phyloP scores from a whole-genome alignment of 2,797 vertebrate genomes.

The Tapera naevia region DNA sequence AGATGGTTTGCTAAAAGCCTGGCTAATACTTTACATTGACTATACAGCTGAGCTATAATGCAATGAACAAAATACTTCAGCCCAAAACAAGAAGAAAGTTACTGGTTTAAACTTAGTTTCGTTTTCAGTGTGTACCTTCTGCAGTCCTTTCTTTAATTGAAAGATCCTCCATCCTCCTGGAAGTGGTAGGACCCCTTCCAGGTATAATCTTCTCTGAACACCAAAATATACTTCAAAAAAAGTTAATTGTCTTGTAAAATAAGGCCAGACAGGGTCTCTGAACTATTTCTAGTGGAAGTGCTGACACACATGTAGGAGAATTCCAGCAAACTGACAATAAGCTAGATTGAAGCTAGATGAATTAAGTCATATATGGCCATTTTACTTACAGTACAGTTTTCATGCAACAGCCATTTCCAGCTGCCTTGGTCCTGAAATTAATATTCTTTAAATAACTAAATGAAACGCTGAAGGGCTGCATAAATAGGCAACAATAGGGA shows the following conservation, averaged over 20 bases:
- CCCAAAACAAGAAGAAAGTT: background rate
- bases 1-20: background rate
- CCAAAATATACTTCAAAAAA: background rate
- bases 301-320: background rate
- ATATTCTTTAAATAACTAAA: slow-evolving; percentile 9
- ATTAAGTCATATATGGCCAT: background rate
- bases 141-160: background rate
- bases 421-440: background rate
- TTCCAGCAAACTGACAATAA: background rate
- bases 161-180: background rate
- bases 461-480: background rate
- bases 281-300: background rate
- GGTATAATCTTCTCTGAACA: background rate
- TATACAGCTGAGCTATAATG: background rate
- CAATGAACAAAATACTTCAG: background rate
- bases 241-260: background rate
- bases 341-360: background rate
- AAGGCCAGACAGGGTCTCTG: background rate
- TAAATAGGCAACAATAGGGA: background rate
- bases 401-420: background rate
- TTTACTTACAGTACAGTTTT: background rate
- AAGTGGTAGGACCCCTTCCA: background rate
- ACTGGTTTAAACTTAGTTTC: background rate
- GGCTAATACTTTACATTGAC: background rate
- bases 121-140: background rate